Evolutionary conservation across 2,888 invertebrate species (phyloP), one percentile per base, ranked within the genome.

Genomic region (Tipula vernalis): DNA sequence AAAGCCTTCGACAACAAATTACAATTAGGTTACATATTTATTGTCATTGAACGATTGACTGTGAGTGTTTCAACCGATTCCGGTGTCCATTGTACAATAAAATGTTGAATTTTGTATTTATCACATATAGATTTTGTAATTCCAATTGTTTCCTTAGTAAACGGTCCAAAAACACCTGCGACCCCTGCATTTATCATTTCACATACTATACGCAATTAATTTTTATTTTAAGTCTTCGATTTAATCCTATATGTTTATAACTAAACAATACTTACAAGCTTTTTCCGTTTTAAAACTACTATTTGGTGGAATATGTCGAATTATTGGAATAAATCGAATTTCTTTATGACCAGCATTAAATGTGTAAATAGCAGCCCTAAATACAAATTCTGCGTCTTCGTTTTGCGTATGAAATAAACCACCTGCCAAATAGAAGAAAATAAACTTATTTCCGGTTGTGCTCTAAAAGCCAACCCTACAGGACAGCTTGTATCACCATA

Each of bases 1-100:
- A 95, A 95, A n/a, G 96, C 96, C 90, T 94, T 91, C 5, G 95
- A 93, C 83, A 96, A 91, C 84, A 94, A 92, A 28, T 94, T 91
- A 84, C 94, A 93, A 89, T 95, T 93, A 0, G 96, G 96, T 90
- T 94, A 95, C 71, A 96, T 92, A 90, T 96, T 96, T 51, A 96
- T 91, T 4, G 94, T 92, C 90, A 93, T 94, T 86, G 93, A 92
- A 85, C 93, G 91, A 41, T 89, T 89, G 41, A 90, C 89, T 88
- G 90, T 90, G 91, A 92, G 88, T 91, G 93, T 89, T 92, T 93
- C 88, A 90, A 91, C 88, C 91, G 89, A n/a, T 87, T 87, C 87
- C 12, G 86, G 85, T 0, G 94, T 93, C 94, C 94, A 94, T 87
- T 94, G 92, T 28, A 93, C 93, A 88, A 94, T 92, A 36, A 95